Evolutionary conservation across 2,888 invertebrate species (phyloP), one percentile per base, ranked within the genome.

Genomic region (Sphaerophoria taeniata): DNA sequence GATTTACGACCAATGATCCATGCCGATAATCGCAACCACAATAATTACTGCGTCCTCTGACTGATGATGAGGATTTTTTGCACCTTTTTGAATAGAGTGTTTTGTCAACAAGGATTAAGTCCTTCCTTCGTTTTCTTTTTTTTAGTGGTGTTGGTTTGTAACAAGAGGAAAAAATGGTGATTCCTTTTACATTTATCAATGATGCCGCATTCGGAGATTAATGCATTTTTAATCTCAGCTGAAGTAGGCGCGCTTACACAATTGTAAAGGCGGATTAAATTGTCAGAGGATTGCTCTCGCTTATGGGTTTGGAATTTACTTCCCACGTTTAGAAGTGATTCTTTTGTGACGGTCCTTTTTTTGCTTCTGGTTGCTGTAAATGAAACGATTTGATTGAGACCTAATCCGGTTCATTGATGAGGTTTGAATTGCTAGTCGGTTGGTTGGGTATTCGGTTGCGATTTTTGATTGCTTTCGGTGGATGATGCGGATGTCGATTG

Each of bases 21-120:
- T 24, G 69, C 51, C 12, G 82, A 83, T 83, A 78, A 78, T 78
- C 78, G 78, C 74, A 70, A 74, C 78, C 83, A 39, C 78, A 83
- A 60, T 60, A 60, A 83, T 83, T 78, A 71, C 63, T 77, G 56
- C 70, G 34, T 33, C 12, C 43, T 56, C 43, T 53, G 39, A 33
- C 49, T 67, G 60, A 61, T 9, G 9, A 12, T 6, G 9, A 9
- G 49, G 60, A 61, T 43, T 72, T 77, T 58, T 51, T 55, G 49
- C 63, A 16, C n/a, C 16, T 36, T 70, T 61, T 55, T 14, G 34
- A 43, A 11, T 9, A 7, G 16, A 72, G 76, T 77, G 61, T 82
- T 82, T 82, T 82, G 82, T 82, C 77, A 82, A 76, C 76, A 77
- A 55, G 60, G 60, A 67, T 39, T 75, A n/a, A 36, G 39, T 56